Percentiles rank a stretch among this genome's conserved stretches.
Conservation (phyloP, 2,113 vertebrate genomes). For the Nyctereutes procyonoides region DNA sequence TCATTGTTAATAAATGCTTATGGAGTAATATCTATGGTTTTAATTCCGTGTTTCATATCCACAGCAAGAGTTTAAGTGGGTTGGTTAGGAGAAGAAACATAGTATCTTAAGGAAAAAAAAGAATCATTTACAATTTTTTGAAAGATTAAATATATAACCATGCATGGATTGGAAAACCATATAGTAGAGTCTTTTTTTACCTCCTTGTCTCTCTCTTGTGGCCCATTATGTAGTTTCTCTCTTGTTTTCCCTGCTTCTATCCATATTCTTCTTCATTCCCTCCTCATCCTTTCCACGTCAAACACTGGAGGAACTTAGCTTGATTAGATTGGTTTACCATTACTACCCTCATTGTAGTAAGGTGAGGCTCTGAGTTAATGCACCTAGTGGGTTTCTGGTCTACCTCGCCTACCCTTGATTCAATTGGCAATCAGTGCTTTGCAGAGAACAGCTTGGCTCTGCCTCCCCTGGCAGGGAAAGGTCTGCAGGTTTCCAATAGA, state of each 20-base stretch:
- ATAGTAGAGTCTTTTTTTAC: background rate
- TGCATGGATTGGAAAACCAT: background rate
- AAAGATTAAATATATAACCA: background rate
- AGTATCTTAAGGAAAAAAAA: background rate
- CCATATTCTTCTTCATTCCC: background rate
- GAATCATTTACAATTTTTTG: background rate
- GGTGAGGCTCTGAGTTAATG: background rate
- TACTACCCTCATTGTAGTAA: background rate
- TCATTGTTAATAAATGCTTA: background rate
- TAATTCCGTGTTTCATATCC: background rate
- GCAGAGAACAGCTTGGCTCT: background rate
- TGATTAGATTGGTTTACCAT: background rate
- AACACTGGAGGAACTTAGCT: background rate
- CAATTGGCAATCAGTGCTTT: background rate
- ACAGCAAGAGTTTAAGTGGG: background rate
- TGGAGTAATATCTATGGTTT: background rate
- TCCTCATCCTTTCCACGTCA: constrained; percentile 14
- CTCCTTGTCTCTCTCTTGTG: background rate
- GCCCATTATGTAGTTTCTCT: background rate
- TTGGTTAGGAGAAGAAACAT: background rate
- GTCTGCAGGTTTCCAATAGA: background rate
- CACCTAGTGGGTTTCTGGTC: background rate
- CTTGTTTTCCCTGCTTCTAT: background rate
- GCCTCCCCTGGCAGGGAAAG: background rate
- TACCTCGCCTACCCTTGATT: background rate